Evolutionary conservation across 1,140 invertebrate species (phyloP).

Genomic region (Centruroides sculpturatus): DNA sequence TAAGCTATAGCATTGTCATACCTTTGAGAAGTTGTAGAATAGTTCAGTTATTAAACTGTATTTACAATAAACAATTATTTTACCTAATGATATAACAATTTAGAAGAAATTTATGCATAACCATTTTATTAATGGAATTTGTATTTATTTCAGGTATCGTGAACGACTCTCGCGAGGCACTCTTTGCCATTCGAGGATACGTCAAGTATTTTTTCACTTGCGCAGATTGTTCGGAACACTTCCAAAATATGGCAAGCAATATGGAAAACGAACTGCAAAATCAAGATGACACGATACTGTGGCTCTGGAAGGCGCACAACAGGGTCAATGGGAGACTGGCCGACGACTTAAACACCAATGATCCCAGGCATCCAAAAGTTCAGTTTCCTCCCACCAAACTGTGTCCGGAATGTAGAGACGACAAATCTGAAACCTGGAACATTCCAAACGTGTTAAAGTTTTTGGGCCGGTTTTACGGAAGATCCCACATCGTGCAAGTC

Average conservation of each 20-base stretch:
- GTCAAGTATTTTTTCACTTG: slow-evolving; percentile 91
- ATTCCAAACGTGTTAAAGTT: slow-evolving; percentile 53
- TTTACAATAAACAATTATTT: too few relatives aligned
- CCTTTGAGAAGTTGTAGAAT: too few relatives aligned
- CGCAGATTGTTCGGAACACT: slow-evolving; percentile 72
- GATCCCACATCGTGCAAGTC: slow-evolving; percentile 27
- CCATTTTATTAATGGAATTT: too few relatives aligned
- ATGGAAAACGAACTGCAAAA: slow-evolving; percentile 49
- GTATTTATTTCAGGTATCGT: too few relatives aligned
- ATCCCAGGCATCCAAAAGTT: slow-evolving; percentile 75
- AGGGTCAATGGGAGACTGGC: slow-evolving; percentile 74
- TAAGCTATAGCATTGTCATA: too few relatives aligned
- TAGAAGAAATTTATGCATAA: too few relatives aligned
- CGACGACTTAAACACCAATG: slow-evolving; percentile 65
- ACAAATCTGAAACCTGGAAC: slow-evolving; percentile 44
- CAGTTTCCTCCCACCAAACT: slow-evolving; percentile 61
- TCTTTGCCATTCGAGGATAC: slow-evolving; percentile 72
- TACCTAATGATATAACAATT: too few relatives aligned
- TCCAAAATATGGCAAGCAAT: slow-evolving; percentile 54
- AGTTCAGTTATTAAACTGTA: too few relatives aligned
- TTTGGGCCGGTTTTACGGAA: slow-evolving; percentile 54
- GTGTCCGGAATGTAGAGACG: slow-evolving; percentile 52
- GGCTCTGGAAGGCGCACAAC: slow-evolving; percentile 93
- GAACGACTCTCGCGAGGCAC: slow-evolving; percentile 35
- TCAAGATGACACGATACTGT: slow-evolving; percentile 62